Percentiles rank a stretch among this genome's conserved stretches.
Conservation (phyloP, 2,888 invertebrate species). For the Lucinisca nassula region DNA sequence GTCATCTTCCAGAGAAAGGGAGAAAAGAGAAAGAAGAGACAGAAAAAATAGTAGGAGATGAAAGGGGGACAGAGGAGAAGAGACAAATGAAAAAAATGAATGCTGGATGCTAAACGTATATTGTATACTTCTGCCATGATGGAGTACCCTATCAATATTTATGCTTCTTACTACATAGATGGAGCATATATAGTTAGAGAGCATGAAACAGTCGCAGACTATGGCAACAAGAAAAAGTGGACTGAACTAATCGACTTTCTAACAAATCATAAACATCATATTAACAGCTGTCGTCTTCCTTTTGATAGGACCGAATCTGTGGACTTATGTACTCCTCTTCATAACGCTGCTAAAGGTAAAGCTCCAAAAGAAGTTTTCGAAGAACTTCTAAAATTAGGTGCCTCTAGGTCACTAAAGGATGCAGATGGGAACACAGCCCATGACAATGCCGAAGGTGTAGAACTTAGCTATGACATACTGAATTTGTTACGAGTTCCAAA, state of each 20-base stretch:
- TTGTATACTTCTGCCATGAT: too few relatives aligned
- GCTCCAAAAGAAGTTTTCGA: slow-evolving; percentile 50
- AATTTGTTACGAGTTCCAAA: slow-evolving; percentile 40
- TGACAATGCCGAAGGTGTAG: slow-evolving; percentile 47
- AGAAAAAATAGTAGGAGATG: too few relatives aligned
- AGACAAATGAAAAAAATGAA: too few relatives aligned
- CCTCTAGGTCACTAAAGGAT: slow-evolving; percentile 50
- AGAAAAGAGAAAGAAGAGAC: too few relatives aligned
- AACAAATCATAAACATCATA: background rate
- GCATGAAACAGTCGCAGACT: slow-evolving; percentile 30
- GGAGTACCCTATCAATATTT: too few relatives aligned
- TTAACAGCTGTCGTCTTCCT: slow-evolving; percentile 40
- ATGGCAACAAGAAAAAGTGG: slow-evolving; percentile 30
- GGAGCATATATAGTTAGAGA: too few relatives aligned
- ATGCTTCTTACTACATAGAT: too few relatives aligned
- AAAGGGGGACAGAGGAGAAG: too few relatives aligned
- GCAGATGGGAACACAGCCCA: slow-evolving; percentile 49
- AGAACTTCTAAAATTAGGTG: slow-evolving; percentile 31
- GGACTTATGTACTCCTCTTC: slow-evolving; percentile 53
- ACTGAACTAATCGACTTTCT: slow-evolving; percentile 31
- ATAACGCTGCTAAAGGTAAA: slow-evolving; percentile 43
- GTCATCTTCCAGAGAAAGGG: too few relatives aligned
- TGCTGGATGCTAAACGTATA: too few relatives aligned
- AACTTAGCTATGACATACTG: slow-evolving; percentile 18
- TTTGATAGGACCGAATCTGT: background rate